Percentiles rank a stretch among this genome's conserved stretches.
Conservation (phyloP, 2,888 invertebrate species). For the Lathronympha strigana region DNA sequence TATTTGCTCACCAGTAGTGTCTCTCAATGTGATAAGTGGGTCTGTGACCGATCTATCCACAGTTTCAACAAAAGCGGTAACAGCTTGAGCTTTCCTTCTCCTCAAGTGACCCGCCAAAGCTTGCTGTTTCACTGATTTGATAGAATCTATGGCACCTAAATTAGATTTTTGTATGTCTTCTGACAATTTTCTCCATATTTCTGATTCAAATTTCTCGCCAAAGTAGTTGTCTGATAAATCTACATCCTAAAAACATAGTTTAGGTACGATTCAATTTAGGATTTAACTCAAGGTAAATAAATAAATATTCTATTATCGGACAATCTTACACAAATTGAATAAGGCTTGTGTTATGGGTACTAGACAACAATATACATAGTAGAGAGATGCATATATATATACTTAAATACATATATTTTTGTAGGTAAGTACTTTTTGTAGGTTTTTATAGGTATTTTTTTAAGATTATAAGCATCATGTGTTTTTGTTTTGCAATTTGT, state of each 20-base stretch:
- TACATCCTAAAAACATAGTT: slow-evolving; percentile 64
- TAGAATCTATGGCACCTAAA: slow-evolving; percentile 62
- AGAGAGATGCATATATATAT: no score
- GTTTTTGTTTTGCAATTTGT: no score
- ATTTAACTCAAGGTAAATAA: background rate
- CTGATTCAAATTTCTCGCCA: slow-evolving; percentile 67
- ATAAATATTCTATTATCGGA: no score
- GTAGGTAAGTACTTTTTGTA: no score
- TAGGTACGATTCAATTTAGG: background rate
- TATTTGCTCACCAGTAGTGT: slow-evolving; percentile 71
- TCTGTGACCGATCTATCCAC: slow-evolving; percentile 75
- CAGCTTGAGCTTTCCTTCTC: slow-evolving; percentile 68
- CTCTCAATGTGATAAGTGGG: slow-evolving; percentile 71
- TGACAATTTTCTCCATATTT: slow-evolving; percentile 66
- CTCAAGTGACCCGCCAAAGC: slow-evolving; percentile 65
- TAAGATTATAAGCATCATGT: no score
- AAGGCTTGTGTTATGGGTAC: no score
- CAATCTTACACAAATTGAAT: no score
- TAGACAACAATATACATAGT: no score
- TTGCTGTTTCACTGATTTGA: slow-evolving; percentile 69
- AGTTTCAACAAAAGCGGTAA: slow-evolving; percentile 72
- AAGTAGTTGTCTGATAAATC: slow-evolving; percentile 67
- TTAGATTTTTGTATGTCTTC: slow-evolving; percentile 62
- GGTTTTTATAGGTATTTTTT: no score
- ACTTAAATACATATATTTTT: no score